Percentiles rank a stretch among this genome's conserved stretches.
Evolutionary conservation across 2,113 vertebrate species (phyloP).

Genomic region (Megaceryle maxima): DNA sequence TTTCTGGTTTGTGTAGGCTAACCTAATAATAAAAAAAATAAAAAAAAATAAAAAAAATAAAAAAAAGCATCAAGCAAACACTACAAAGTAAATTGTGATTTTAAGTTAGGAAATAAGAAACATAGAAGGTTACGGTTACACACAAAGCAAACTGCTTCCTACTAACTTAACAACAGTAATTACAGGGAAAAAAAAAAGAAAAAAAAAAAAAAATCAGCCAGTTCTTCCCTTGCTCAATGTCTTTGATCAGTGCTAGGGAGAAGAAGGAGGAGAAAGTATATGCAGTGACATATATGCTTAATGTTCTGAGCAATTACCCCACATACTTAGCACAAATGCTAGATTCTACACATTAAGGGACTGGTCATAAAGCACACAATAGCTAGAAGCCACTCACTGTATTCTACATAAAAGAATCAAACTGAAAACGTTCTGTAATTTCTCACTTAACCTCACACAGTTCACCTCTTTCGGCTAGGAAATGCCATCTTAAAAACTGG

Average conservation of each 20-base stretch:
- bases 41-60: neutral
- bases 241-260: neutral
- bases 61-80: neutral
- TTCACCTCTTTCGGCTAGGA: neutral
- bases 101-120: neutral
- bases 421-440: neutral
- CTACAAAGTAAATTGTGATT: neutral
- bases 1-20: slow-evolving; percentile 90
- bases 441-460: neutral
- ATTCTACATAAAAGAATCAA: neutral
- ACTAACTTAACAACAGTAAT: neutral
- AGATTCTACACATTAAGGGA: neutral
- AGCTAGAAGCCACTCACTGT: neutral
- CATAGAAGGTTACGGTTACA: neutral
- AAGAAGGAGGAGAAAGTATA: neutral
- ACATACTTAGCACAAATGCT: neutral
- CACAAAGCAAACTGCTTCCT: neutral
- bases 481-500: neutral
- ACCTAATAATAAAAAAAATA: slow-evolving; percentile 73
- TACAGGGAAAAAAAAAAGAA: neutral
- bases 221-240: neutral
- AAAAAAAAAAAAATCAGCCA: neutral
- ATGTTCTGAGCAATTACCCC: neutral
- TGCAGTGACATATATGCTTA: neutral
- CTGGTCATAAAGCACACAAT: neutral